Conservation (phyloP, 2,797 vertebrate species). For the Crax fasciolata region DNA sequence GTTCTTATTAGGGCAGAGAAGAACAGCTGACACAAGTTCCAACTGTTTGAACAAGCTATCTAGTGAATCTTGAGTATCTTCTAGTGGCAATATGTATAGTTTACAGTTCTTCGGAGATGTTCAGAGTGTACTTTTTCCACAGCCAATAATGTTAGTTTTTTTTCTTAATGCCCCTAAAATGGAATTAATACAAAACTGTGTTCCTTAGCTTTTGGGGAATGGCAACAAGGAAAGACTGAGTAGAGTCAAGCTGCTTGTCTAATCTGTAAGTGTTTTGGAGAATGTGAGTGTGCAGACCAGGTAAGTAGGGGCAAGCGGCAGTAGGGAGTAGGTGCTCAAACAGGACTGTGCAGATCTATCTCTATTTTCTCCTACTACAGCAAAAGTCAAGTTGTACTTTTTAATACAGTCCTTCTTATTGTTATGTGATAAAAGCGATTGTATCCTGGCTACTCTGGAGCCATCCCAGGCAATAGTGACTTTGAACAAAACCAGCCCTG, state of each 20-base stretch:
- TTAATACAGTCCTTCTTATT: background rate
- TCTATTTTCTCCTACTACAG: background rate
- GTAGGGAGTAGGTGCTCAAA: background rate
- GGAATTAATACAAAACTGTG: background rate
- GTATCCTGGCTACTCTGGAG: background rate
- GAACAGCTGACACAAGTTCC: constrained; percentile 2
- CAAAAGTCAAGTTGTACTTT: background rate
- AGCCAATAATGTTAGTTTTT: background rate
- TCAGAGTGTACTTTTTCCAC: constrained; percentile 33
- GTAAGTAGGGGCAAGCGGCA: background rate
- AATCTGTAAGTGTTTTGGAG: background rate
- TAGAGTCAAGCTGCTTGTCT: background rate
- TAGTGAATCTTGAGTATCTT: background rate
- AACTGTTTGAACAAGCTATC: background rate
- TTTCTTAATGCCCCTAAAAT: background rate
- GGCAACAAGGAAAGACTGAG: background rate
- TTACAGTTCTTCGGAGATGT: background rate
- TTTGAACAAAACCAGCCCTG: background rate
- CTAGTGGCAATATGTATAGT: background rate
- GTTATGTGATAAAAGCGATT: background rate
- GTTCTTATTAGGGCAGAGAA: background rate
- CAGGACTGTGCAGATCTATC: background rate
- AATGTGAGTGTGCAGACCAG: background rate
- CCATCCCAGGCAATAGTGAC: background rate
- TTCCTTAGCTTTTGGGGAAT: background rate